Evolutionary conservation across 2,113 vertebrate genomes (phyloP).

Genomic region (Camarhynchus parvulus): DNA sequence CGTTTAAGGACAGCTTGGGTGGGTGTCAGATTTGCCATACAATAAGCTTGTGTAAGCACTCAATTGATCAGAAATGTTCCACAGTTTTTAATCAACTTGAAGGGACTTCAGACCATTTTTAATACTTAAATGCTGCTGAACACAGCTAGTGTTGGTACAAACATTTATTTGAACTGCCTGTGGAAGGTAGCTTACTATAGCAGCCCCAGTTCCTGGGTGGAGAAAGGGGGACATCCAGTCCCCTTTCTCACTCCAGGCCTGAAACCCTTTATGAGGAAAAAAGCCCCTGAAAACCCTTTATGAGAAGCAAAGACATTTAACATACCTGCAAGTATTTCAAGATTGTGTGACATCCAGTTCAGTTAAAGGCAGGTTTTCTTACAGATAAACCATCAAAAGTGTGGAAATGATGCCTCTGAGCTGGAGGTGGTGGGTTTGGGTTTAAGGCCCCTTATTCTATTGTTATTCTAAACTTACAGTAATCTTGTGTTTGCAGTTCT

Average conservation of each 20-base stretch:
- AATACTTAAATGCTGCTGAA: not conserved
- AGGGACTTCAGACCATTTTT: not conserved
- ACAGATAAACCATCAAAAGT: not conserved
- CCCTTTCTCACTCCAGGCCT: not conserved
- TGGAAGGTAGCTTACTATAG: not conserved
- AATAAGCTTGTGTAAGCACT: not conserved
- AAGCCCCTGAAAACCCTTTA: not conserved
- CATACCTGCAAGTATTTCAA: not conserved
- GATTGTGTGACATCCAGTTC: not conserved
- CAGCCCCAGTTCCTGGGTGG: fast-evolving
- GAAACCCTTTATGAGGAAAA: not conserved
- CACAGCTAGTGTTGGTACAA: not conserved
- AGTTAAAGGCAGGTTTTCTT: not conserved
- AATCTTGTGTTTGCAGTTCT: not conserved
- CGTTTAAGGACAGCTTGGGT: not conserved
- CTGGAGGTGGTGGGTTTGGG: not conserved
- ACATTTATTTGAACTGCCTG: not conserved
- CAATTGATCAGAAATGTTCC: not conserved
- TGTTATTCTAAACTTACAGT: not conserved
- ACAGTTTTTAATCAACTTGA: not conserved
- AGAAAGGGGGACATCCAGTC: not conserved
- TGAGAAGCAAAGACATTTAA: not conserved
- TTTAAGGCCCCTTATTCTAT: not conserved
- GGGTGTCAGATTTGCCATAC: not conserved
- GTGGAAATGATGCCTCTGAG: not conserved